Base-by-base conservation (phyloP, 2,113 vertebrate species). In the Trichomycterus rosablanca region DNA sequence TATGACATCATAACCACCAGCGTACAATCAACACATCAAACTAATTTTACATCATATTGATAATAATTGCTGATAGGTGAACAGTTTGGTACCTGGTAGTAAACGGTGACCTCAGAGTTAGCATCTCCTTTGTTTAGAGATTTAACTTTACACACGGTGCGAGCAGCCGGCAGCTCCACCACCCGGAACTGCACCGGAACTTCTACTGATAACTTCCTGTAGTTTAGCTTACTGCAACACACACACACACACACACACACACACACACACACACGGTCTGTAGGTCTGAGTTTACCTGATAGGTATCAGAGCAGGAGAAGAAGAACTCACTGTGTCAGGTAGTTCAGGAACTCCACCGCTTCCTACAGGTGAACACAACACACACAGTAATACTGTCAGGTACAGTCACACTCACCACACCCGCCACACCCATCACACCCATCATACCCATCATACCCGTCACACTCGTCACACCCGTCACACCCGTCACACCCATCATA, bases 41-140 rank as follows among this genome's bases (percentile, higher is more conserved):
- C n/a, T n/a, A n/a, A n/a, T n/a, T n/a, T n/a, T n/a, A n/a, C n/a
- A n/a, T n/a, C n/a, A n/a, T n/a, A n/a, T n/a, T n/a, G n/a, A n/a
- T n/a, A n/a, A n/a, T n/a, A n/a, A n/a, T n/a, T n/a, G n/a, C n/a
- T n/a, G n/a, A n/a, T n/a, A n/a, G n/a, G n/a, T n/a, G n/a, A n/a
- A n/a, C n/a, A 7, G 15, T 7, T 43, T 7, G 7, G 61, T 63
- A 97, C 95, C 94, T 98, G 95, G 75, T 91, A 96, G 68, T 97
- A 98, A 4, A 96, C 90, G 0, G 91, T 97, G 78, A 98, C 94
- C 76, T 97, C 93, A 0, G 94, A 97, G 87, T 97, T 98, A 67
- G 92, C 87, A 23, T 97, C 94, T 0, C 87, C 90, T 79, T 88
- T 93, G 86, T 95, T 95, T 18, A 98, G 89, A 5, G 93, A 90